A percentile compares a stretch with the other conserved stretches of the same genome.
These are phyloP conservation scores for Saturnia japonica DNA, from an alignment of 2,888 invertebrate species.

Conservation along the genomic window DNA sequence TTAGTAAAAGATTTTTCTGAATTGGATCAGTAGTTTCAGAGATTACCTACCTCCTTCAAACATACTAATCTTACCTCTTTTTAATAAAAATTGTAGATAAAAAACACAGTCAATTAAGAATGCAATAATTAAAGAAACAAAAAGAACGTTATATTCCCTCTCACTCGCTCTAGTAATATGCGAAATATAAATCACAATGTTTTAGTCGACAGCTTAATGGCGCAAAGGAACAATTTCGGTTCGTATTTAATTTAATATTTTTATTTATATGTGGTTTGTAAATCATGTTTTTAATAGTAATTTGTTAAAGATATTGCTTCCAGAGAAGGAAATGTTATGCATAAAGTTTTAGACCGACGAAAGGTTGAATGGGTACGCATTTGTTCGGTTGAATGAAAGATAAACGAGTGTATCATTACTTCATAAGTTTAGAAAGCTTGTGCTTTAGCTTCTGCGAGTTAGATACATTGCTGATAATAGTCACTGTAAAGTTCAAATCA, in stretches of 20 bases:
- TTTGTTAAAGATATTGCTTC: conserved; percentile 57
- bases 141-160: conserved; percentile 22
- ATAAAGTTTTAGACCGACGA: conserved; percentile 16
- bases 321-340: conserved; percentile 25
- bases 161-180: conserved; percentile 23
- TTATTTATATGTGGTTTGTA: conserved; percentile 64
- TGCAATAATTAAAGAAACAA: background rate
- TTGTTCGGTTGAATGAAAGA: background rate
- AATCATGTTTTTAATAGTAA: conserved; percentile 69
- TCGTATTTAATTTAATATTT: conserved; percentile 57
- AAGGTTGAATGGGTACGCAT: background rate
- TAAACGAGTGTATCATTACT: background rate
- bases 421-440: background rate
- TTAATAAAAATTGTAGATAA: too few relatives aligned
- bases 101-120: background rate
- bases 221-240: conserved; percentile 40
- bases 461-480: background rate
- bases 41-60: too few relatives aligned
- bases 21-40: too few relatives aligned
- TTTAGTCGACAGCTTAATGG: conserved; percentile 56
- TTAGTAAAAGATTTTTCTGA: too few relatives aligned
- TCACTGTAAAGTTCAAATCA: too few relatives aligned
- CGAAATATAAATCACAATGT: conserved; percentile 40
- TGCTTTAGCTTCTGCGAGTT: background rate
- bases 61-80: too few relatives aligned